Base-by-base conservation (phyloP, 2,797 vertebrate species). In the Adrianichthys oophorus region DNA sequence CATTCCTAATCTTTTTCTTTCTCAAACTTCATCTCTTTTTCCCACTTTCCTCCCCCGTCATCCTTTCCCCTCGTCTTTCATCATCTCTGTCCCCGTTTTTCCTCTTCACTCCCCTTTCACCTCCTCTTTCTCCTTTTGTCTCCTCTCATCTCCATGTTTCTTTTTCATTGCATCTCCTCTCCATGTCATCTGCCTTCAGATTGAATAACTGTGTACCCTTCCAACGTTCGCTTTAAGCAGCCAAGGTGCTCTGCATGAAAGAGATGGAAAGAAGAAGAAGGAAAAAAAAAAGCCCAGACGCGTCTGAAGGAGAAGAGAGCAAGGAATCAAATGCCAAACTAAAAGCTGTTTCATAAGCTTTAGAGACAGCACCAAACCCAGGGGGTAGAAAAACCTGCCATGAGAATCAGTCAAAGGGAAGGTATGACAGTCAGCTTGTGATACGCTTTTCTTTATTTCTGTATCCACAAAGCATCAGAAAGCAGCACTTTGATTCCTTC, bases 311-410 rank as follows among this genome's bases (percentile, higher is more conserved):
- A 78, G 80, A 78, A 68, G 56, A 62, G 68, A 75, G 68, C 58
- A 48, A 70, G 62, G 68, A 81, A 77, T 84, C 82, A 85, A 85
- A 88, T 75, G 82, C 72, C 78, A 83, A 82, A 78, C 52, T 70
- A 60, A 72, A 75, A 54, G 69, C 70, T 72, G 59, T 70, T 75
- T 82, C 67, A 82, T 79, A 78, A 68, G 79, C 82, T 70, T 72
- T 67, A 60, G 70, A 78, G 68, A 60, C 64, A 45, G 72, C 70
- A 66, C 70, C 69, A 77, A 65, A 74, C 76, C 75, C 68, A 6
- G 66, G 68, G 74, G 72, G 62, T 74, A 68, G 73, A 68, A 78
- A 78, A 78, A 68, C 16, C 53, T 70, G 74, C 70, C 64, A 63
- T n/a, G 41, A 69, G 58, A 74, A 78, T 52, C 26, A 24, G 72